phyloP scores from a whole-genome alignment of 2,888 invertebrate genomes.

The Plagodis pulveraria region DNA sequence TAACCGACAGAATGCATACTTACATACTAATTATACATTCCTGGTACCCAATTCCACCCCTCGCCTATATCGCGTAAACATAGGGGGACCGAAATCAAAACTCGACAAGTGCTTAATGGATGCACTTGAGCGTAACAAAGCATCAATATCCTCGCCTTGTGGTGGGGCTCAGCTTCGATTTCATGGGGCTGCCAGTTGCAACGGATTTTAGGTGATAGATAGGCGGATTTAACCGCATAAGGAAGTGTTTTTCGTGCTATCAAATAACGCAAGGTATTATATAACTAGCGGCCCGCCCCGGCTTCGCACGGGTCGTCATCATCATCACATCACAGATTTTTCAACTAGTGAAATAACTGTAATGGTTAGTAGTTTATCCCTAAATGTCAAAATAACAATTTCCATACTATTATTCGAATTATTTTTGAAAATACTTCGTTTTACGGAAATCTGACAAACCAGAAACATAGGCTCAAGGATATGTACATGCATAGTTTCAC shows the following conservation, averaged over 20 bases:
- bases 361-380: too few relatives aligned
- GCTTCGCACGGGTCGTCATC: too few relatives aligned
- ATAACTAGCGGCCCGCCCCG: too few relatives aligned
- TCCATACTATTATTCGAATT: too few relatives aligned
- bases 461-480: too few relatives aligned
- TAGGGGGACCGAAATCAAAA: constrained; percentile 11
- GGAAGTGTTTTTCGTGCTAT: background rate
- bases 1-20: background rate
- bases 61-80: constrained; percentile 1
- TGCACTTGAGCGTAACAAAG: constrained; percentile 19
- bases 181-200: constrained; percentile 3
- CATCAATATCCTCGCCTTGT: constrained; percentile 12
- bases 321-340: too few relatives aligned
- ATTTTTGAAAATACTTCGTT: too few relatives aligned
- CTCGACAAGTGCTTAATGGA: constrained; percentile 15
- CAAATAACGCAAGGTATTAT: too few relatives aligned
- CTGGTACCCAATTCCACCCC: constrained; percentile 2
- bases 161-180: background rate
- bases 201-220: background rate
- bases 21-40: constrained; percentile 5
- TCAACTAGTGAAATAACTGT: too few relatives aligned
- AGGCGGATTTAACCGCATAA: background rate
- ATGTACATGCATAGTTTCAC: too few relatives aligned
- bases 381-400: too few relatives aligned
- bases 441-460: too few relatives aligned